Evolutionary conservation across 2,113 vertebrate genomes (phyloP), one percentile per base, ranked within the genome.

Genomic region (Butorides virescens): DNA sequence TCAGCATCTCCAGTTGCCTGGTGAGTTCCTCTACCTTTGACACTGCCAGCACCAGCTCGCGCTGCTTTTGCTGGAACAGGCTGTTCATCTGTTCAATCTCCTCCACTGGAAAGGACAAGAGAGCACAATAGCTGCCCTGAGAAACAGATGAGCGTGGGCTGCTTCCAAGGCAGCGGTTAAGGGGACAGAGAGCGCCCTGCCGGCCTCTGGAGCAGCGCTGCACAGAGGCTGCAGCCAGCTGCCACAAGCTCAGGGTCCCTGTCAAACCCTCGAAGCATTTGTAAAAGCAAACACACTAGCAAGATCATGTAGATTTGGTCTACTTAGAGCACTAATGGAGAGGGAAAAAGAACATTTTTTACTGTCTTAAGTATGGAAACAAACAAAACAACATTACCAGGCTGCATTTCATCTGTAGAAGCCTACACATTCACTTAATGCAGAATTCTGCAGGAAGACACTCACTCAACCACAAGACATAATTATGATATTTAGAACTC

Each of bases 1-100:
- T 99, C 71, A 99, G 98, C 98, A 99, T 98, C 94, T 99, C 99
- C 81, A 99, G 98, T 97, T 99, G 99, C 71, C 99, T 98, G 66
- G 98, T 99, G 58, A 99, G 98, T 32, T 99, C 99, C 79, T 99
- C 99, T 10, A 99, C 99, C 93, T 99, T 99, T 12, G 99, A 98
- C 39, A 98, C 98, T 1, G 99, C 99, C 97, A 99, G 98, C 65
- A 99, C 98, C 42, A 99, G 96, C 96, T 99, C 99, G 78, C 98
- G 98, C 97, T 99, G 99, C 96, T 99, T 99, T 90, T 99, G 99
- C 98, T 99, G 99, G 98, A 99, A 99, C 95, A 99, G 95, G 91
- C 98, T 99, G 97, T 99, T 99, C 99, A 99, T 99, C 98, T 99
- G 99, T 76, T 99, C 99, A 39, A 99, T 99, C 96, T 99, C 99